phyloP scores from a whole-genome alignment of 1,140 invertebrate species.

The Diabrotica undecimpunctata region DNA sequence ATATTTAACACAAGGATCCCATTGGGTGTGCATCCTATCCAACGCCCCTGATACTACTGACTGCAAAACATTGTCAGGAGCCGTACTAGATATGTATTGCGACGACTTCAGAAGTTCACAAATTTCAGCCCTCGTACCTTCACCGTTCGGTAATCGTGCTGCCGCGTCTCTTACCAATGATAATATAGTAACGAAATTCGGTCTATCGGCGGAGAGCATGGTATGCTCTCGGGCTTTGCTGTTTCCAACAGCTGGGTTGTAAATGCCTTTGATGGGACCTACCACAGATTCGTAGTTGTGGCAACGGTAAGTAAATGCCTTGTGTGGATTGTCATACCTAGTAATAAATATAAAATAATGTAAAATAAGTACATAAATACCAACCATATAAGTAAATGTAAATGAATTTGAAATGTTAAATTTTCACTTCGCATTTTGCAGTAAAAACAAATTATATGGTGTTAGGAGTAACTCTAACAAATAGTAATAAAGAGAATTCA shows the following conservation, averaged over 20 bases:
- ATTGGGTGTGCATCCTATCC: conserved; percentile 82
- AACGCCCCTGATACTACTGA: conserved; percentile 85
- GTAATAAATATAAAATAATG: background rate
- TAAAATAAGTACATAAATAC: background rate
- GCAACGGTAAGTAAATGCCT: conserved; percentile 72
- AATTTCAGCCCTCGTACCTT: conserved; percentile 88
- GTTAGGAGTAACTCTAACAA: no score
- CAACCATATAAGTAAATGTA: no score
- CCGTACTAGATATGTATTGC: conserved; percentile 73
- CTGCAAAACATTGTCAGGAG: conserved; percentile 69
- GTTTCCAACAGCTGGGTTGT: conserved; percentile 55
- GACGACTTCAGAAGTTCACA: conserved; percentile 80
- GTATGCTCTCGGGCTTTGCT: conserved; percentile 74
- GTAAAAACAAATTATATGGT: no score
- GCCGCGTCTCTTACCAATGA: conserved; percentile 89
- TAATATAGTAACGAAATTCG: conserved; percentile 87
- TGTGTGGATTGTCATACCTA: conserved; percentile 75
- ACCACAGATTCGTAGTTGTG: conserved; percentile 85
- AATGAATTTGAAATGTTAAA: no score
- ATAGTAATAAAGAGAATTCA: no score
- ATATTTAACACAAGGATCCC: conserved; percentile 88
- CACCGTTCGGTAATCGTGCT: conserved; percentile 87
- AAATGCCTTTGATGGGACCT: conserved; percentile 85
- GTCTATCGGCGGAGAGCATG: conserved; percentile 76
- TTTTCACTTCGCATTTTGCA: no score